A percentile compares a stretch with the other conserved stretches of the same genome.
These are phyloP conservation scores for Drosophila flavopinicola DNA, from an alignment of 2,888 invertebrate species.

Conservation along the genomic window DNA sequence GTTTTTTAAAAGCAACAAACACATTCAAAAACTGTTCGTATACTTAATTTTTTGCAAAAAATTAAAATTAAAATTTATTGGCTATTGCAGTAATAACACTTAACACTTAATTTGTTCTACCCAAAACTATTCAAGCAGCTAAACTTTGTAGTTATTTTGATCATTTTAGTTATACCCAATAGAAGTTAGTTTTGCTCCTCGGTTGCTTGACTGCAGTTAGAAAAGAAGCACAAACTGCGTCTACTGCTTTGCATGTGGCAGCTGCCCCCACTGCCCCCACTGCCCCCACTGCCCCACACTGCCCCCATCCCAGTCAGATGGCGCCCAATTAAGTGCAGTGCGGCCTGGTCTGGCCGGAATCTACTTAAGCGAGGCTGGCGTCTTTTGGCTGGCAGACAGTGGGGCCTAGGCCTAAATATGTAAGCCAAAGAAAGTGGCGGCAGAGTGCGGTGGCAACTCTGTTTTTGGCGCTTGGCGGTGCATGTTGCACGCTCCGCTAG, in stretches of 20 bases:
- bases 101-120: no score
- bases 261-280: neutral
- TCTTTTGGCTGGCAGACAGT: constrained; percentile 13
- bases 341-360: constrained; percentile 39
- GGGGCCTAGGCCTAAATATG: constrained; percentile 33
- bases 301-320: constrained; percentile 4
- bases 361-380: constrained; percentile 38
- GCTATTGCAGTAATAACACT: no score
- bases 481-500: constrained; percentile 75
- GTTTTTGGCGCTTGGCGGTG: constrained; percentile 15
- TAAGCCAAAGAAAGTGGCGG: constrained; percentile 69
- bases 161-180: no score
- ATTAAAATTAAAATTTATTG: no score
- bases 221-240: neutral
- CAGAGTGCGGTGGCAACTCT: constrained; percentile 13
- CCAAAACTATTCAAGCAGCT: no score
- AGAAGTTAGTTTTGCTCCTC: no score
- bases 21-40: no score
- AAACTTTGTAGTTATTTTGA: no score
- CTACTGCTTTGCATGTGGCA: constrained; percentile 51
- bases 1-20: no score
- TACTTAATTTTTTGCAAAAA: no score
- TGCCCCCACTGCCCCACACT: neutral
- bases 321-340: constrained; percentile 47
- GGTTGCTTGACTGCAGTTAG: no score